These are phyloP conservation scores for Rhyzopertha dominica DNA, from an alignment of 1,140 invertebrate species.

Conservation along the genomic window DNA sequence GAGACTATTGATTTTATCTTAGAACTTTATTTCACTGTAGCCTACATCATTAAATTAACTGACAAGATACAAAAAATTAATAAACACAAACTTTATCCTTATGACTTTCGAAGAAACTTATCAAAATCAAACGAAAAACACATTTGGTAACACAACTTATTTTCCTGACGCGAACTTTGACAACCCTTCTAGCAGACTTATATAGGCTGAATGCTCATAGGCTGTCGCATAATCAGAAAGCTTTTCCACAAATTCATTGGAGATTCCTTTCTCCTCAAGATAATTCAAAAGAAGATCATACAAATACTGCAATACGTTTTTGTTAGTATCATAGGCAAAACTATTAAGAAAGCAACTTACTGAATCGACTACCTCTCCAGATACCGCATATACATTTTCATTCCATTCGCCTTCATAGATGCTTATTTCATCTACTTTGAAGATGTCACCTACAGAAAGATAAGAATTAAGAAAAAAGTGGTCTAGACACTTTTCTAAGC, in stretches of 20 bases:
- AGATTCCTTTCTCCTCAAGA: constrained; percentile 87
- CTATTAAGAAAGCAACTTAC: constrained; percentile 51
- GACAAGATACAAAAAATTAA: no score
- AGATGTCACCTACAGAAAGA: constrained; percentile 70
- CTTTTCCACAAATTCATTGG: constrained; percentile 86
- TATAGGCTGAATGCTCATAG: constrained; percentile 87
- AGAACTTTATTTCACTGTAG: no score
- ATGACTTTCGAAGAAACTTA: no score
- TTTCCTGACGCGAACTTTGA: constrained; percentile 77
- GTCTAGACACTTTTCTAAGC: no score
- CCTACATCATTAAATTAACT: no score
- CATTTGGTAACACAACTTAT: no score
- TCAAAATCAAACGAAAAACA: no score
- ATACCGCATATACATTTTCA: constrained; percentile 79
- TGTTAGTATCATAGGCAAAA: constrained; percentile 37
- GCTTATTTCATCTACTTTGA: constrained; percentile 83
- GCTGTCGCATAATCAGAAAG: constrained; percentile 78
- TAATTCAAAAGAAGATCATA: constrained; percentile 92
- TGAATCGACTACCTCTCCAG: constrained; percentile 84
- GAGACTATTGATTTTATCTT: no score
- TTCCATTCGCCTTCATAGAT: constrained; percentile 78
- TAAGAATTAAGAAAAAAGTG: no score
- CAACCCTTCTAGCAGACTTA: constrained; percentile 76
- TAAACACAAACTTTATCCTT: no score
- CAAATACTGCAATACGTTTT: constrained; percentile 64